phyloP scores from a whole-genome alignment of 2,113 vertebrate genomes.

The Ploceus nigricollis region DNA sequence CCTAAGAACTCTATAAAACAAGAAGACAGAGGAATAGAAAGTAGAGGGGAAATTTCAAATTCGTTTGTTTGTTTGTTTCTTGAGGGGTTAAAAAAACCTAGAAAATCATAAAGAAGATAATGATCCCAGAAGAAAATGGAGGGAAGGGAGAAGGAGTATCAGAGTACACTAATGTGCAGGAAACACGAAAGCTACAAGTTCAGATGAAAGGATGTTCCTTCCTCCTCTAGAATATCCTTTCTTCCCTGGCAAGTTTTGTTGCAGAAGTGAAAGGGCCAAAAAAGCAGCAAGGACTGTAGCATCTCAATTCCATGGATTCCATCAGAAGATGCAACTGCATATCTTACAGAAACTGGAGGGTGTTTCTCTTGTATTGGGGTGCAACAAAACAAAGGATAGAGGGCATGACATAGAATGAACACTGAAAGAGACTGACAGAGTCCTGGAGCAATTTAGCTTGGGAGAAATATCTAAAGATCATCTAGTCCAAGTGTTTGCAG shows the following conservation, averaged over 20 bases:
- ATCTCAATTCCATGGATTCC: accelerated
- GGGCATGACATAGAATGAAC: background rate
- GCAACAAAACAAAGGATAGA: background rate
- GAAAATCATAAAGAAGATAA: background rate
- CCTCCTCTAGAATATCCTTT: background rate
- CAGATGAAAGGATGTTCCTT: background rate
- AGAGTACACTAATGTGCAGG: background rate
- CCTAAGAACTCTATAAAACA: background rate
- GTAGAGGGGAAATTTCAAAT: background rate
- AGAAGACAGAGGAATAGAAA: background rate
- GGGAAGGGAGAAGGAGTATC: background rate
- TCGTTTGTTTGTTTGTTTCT: background rate
- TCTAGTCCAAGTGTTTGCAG: background rate
- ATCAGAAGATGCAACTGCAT: background rate
- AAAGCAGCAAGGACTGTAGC: background rate
- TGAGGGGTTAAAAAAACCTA: background rate
- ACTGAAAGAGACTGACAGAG: background rate
- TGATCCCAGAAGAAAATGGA: background rate
- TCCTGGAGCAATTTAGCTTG: background rate
- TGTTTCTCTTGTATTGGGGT: background rate
- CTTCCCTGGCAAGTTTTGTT: background rate
- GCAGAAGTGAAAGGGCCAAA: background rate
- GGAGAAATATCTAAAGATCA: background rate
- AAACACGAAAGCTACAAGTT: background rate
- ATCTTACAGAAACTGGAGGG: background rate